Evolutionary conservation across 53 echinoderm and acorn worm species (phyloP), one percentile per base, ranked within the genome.

Genomic region (Apostichopus leukothele): DNA sequence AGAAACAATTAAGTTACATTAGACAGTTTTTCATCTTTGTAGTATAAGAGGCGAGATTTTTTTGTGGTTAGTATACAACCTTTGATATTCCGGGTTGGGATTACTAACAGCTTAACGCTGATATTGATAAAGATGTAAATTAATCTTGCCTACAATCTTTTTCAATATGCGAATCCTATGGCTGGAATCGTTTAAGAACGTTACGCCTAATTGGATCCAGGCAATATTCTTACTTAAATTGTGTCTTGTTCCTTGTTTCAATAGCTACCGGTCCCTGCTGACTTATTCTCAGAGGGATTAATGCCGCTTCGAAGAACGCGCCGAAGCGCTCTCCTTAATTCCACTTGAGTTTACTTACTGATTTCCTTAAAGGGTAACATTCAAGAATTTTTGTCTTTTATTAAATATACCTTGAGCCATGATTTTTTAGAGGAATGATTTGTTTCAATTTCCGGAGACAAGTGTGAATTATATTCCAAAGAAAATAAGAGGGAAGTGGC

Each of bases 191-290:
- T 85, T 60, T 85, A 50, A 63, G 85, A 85, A 63, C 26, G 85
- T 85, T 74, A 87, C 88, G 88, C 88, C 75, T 22, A 87, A 87
- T 87, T 87, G 88, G 88, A 75, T 57, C 54, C 88, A 53, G 88
- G 88, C 88, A 87, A 87, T 87, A 87, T 87, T 87, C 75, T 51
- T 73, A 87, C 88, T 87, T 75, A 87, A 87, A 22, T 87, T 87
- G 74, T 87, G 50, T 75, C 85, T 50, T 85, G 85, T 67, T 63
- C 85, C 26, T 53, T 54, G 55, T 54, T 59, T 55, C 54, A 59
- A 22, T 81, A 59, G 59, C 54, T 81, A 57, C 81, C 81, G 81
- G 53, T 81, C 59, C 59, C 81, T 51, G 9, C 59, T 81, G 59
- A 23, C 81, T 20, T 81, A 39, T 26, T 50, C 85, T 85, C 85